Conservation (phyloP, 2,797 vertebrate species). For the Cottoperca gobio region DNA sequence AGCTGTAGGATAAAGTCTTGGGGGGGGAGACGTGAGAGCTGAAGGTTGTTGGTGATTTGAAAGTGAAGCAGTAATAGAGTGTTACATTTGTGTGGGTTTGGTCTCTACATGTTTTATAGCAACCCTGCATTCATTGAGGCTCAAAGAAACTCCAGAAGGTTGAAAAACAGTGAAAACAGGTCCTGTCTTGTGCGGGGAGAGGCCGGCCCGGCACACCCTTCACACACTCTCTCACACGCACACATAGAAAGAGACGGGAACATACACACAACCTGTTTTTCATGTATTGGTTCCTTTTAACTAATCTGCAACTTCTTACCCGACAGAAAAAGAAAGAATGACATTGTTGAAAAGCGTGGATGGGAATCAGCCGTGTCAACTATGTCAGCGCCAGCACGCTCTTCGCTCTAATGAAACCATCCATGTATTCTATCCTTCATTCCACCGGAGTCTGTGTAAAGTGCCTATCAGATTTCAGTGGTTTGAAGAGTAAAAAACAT, state of each 20-base stretch:
- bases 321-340: conserved; percentile 40
- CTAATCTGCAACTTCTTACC: conserved; percentile 48
- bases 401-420: conserved; percentile 76
- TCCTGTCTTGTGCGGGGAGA: conserved; percentile 78
- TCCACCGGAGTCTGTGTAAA: conserved; percentile 99
- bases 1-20: neutral
- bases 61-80: conserved; percentile 7
- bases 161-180: conserved; percentile 63
- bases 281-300: conserved; percentile 49
- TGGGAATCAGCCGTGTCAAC: conserved; percentile 18
- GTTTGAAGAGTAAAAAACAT: conserved; percentile 96
- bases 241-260: conserved; percentile 3
- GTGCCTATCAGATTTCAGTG: conserved; percentile 98
- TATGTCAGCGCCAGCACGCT: neutral
- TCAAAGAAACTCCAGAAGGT: conserved; percentile 56
- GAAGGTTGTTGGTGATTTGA: neutral
- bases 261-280: conserved; percentile 52
- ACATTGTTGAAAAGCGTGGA: conserved; percentile 8
- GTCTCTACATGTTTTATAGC: conserved; percentile 60
- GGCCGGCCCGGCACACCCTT: conserved; percentile 71
- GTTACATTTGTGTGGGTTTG: conserved; percentile 37
- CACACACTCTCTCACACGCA: conserved; percentile 29
- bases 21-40: neutral
- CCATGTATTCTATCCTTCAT: conserved; percentile 98
- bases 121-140: conserved; percentile 41